Evolutionary conservation across 2,797 vertebrate genomes (phyloP), one percentile per base, ranked within the genome.

Genomic region (Urocyon cinereoargenteus): DNA sequence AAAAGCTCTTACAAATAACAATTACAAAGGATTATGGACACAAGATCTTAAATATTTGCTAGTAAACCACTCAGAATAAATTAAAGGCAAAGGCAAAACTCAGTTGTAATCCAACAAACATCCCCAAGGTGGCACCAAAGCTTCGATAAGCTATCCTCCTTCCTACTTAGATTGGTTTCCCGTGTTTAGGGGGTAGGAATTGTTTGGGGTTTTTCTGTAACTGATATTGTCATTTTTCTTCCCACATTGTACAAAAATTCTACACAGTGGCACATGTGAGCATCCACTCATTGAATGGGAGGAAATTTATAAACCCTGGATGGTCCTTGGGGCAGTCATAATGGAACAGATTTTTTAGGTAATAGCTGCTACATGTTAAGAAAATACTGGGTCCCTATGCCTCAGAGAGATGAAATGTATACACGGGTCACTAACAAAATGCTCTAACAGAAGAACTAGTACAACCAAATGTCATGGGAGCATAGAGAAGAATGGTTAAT

Each of bases 111-210:
- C 75, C 93, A 94, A 51, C 61, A 90, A 59, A 28, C 31, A 22
- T 61, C 86, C 97, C 96, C 62, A 83, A 86, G 97, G 61, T 94
- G 94, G 93, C 77, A 78, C 81, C 78, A 90, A 77, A 96, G 53
- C 55, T 57, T 86, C 51, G 18, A 11, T 53, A 91, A 91, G 8
- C 45, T 49, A 45, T 34, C 9, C 34, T 84, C 34, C 72, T 40
- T 45, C 22, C 49, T 82, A 14, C 51, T 73, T 64, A 18, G 36
- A 13, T 14, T 16, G 16, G 53, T 26, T 78, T 70, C 28, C n/a
- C 5, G 19, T 5, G 14, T 14, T 31, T 26, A 6, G 10, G 22
- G 51, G 22, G 22, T 14, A 68, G 59, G n/a, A 24, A 9, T 8
- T 28, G 36, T 68, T 68, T 26, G 16, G 12, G 4, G 26, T 36